Evolutionary conservation across 2,888 invertebrate species (phyloP), one percentile per base, ranked within the genome.

Genomic region (Nomada fabriciana): DNA sequence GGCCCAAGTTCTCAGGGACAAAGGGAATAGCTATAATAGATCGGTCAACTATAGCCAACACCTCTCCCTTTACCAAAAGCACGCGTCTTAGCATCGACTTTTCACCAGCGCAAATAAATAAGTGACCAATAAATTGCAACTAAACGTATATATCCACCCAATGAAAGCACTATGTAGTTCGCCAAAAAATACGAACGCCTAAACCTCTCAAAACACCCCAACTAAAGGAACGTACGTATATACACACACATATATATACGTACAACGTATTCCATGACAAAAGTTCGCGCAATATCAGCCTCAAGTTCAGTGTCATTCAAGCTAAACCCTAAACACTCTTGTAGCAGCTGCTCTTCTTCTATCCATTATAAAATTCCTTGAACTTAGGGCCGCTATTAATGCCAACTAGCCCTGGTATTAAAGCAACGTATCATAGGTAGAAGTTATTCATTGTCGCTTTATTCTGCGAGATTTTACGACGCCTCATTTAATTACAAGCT

Each of bases 21-120:
- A 90, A 90, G 85, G 81, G 73, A 89, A 85, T 82, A 73, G 78
- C 82, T 82, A 82, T 88, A 87, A 89, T 84, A 86, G 78, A 76
- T 80, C 77, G 29, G 47, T 67, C 70, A 74, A 82, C 76, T 72
- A 72, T 63, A 57, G 42, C 68, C 73, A 69, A 47, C 70, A 63
- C 29, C 25, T 57, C 20, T 20, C 4, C 10, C n/a, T 2, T 36
- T 9, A 3, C 42, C 65, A 53, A 65, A 65, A 70, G 13, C n/a
- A 36, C 25, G 23, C 52, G 50, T 68, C 42, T 20, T 29, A 10
- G n/a, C 64, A 18, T 78, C 72, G 67, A 77, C 61, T 78, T 76
- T 65, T 68, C 52, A 1, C 36, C 47, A 42, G 42, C 55, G 5
- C 29, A 13, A 29, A 52, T 23, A 70, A 64, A 76, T 52, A 71